phyloP scores from a whole-genome alignment of 2,888 invertebrate genomes.

The Dioctria linearis region DNA sequence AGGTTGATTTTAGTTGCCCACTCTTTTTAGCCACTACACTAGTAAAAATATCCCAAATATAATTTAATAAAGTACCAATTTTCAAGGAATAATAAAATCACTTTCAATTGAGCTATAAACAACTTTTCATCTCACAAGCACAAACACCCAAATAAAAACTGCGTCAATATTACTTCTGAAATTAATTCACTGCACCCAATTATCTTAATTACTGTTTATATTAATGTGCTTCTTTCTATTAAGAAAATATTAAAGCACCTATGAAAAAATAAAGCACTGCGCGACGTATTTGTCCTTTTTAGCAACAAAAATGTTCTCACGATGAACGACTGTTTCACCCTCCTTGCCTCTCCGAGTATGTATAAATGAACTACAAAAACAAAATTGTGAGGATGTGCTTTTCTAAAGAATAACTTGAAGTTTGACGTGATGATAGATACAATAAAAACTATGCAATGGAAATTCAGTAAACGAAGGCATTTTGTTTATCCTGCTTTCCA shows the following conservation, averaged over 20 bases:
- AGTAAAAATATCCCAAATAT: background rate
- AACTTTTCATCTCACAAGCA: background rate
- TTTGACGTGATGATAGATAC: background rate
- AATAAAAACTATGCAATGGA: no score
- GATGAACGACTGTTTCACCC: slow-evolving; percentile 3
- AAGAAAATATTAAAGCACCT: slow-evolving; percentile 10
- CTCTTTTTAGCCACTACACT: no score
- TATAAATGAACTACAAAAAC: slow-evolving; percentile 12
- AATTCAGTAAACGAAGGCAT: background rate
- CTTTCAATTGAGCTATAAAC: slow-evolving; percentile 6
- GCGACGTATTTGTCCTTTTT: slow-evolving; percentile 21
- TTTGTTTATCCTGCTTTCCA: background rate
- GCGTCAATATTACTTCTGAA: background rate
- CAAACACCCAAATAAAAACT: background rate
- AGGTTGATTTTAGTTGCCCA: background rate
- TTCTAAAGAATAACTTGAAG: background rate
- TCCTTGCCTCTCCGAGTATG: slow-evolving; percentile 7
- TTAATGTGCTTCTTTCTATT: background rate
- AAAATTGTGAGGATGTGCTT: slow-evolving; percentile 4
- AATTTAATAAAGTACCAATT: background rate
- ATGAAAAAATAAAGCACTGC: slow-evolving; percentile 5
- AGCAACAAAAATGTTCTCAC: slow-evolving; percentile 38
- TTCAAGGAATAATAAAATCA: background rate
- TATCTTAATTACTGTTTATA: background rate
- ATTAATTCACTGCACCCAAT: background rate